Conservation (phyloP, 2,888 invertebrate genomes). For the Lypha dubia region DNA sequence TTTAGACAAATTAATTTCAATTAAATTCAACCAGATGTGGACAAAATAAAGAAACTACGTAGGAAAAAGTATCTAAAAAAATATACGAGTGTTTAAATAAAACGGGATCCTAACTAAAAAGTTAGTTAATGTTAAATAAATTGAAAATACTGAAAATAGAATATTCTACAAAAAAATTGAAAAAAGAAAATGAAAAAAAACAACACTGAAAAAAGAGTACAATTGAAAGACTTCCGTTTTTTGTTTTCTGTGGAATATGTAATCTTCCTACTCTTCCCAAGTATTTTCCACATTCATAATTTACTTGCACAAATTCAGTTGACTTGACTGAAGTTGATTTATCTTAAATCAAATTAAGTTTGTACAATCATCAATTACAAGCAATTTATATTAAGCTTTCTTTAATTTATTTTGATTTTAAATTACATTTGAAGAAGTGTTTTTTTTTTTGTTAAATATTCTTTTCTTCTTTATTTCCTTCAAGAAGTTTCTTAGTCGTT, state of each 20-base stretch:
- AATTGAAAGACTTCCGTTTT: slow-evolving; percentile 14
- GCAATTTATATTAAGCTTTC: slow-evolving; percentile 59
- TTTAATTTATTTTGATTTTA: slow-evolving; percentile 71
- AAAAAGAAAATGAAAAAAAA: too few relatives aligned
- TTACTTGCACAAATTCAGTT: slow-evolving; percentile 45
- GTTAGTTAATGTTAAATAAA: slow-evolving; percentile 28
- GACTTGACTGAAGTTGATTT: slow-evolving; percentile 21
- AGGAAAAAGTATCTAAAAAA: slow-evolving; percentile 18
- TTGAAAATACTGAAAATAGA: slow-evolving; percentile 45
- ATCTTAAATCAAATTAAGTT: slow-evolving; percentile 43
- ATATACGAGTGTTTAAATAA: slow-evolving; percentile 33
- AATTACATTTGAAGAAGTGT: slow-evolving; percentile 63
- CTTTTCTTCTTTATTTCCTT: slow-evolving; percentile 34
- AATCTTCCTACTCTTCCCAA: slow-evolving; percentile 18
- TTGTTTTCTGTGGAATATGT: not conserved
- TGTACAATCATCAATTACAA: slow-evolving; percentile 61
- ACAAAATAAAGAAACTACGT: slow-evolving; percentile 51
- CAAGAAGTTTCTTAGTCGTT: slow-evolving; percentile 24
- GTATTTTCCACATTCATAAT: slow-evolving; percentile 36
- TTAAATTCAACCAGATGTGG: slow-evolving; percentile 66
- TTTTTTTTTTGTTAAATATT: slow-evolving; percentile 44
- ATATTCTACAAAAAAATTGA: slow-evolving; percentile 37
- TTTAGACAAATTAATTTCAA: slow-evolving; percentile 72
- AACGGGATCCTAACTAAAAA: slow-evolving; percentile 32
- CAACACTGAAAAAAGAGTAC: not conserved